Conservation (phyloP, 35 echinoderm and acorn worm species). For the Amphiura filiformis region DNA sequence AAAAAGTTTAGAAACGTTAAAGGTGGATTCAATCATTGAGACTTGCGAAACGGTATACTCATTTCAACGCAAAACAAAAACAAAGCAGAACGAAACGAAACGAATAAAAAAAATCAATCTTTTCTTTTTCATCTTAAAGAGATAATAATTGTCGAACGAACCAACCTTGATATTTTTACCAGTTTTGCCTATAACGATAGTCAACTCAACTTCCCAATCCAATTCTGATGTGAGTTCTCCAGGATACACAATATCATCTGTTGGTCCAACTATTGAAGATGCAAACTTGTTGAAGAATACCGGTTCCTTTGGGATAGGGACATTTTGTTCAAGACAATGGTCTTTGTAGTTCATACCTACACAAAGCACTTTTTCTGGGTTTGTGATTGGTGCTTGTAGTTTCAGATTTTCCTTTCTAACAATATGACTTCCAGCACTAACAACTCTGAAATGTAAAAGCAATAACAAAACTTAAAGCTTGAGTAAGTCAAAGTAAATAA, state of each 20-base stretch:
- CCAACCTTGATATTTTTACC: no score
- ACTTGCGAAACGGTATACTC: no score
- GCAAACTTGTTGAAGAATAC: constrained; percentile 98
- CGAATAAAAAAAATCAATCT: no score
- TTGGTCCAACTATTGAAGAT: constrained; percentile 75
- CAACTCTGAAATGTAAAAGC: constrained; percentile 20
- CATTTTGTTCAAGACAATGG: constrained; percentile 89
- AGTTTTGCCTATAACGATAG: constrained; percentile 87
- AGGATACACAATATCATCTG: constrained; percentile 85
- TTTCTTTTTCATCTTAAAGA: no score
- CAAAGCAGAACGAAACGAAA: no score
- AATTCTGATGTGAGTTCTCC: constrained; percentile 69
- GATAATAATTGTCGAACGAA: constrained; percentile 32
- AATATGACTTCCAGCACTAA: constrained; percentile 49
- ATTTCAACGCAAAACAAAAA: no score
- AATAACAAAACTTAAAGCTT: no score
- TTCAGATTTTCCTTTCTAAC: constrained; percentile 42
- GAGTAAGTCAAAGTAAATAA: no score
- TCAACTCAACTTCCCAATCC: constrained; percentile 96
- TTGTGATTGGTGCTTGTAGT: constrained; percentile 74
- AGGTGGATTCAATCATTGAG: no score
- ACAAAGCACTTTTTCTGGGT: constrained; percentile 86
- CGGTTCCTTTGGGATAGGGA: constrained; percentile 84
- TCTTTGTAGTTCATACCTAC: constrained; percentile 91
- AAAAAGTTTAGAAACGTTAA: no score